Conservation (phyloP, 2,797 vertebrate species). For the Sebastes kiyomatsui region DNA sequence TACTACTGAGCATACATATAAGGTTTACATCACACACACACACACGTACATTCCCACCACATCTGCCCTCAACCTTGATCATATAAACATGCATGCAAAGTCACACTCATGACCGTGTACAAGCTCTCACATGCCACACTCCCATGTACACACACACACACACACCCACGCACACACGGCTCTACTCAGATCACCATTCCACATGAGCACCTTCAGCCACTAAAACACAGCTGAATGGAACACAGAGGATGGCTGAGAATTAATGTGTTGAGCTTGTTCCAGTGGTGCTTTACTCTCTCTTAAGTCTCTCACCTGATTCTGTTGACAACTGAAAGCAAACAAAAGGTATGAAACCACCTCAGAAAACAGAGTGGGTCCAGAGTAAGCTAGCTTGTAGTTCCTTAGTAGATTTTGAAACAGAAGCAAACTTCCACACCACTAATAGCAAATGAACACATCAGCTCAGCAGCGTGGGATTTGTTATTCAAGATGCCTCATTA, state of each 20-base stretch:
- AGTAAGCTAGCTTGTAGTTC: background rate
- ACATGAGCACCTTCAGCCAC: constrained; percentile 41
- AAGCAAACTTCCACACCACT: background rate
- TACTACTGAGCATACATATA: background rate
- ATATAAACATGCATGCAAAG: background rate
- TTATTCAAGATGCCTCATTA: constrained; percentile 4
- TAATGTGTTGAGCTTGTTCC: constrained; percentile 12
- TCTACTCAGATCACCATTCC: constrained; percentile 23
- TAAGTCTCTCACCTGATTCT: constrained; percentile 1
- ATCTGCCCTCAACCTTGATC: background rate
- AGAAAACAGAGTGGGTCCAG: background rate
- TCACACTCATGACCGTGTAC: background rate
- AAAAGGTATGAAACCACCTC: background rate
- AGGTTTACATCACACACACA: background rate
- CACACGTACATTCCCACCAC: background rate
- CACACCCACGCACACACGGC: background rate
- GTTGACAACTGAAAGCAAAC: background rate
- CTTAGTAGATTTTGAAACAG: background rate
- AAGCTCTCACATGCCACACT: background rate
- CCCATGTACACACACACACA: background rate
- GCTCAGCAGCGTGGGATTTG: background rate
- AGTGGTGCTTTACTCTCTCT: background rate
- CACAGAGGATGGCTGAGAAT: constrained; percentile 28
- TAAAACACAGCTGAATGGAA: constrained; percentile 41
- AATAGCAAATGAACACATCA: background rate